phyloP scores from a whole-genome alignment of 2,888 invertebrate genomes.

The Deroplatys truncata region DNA sequence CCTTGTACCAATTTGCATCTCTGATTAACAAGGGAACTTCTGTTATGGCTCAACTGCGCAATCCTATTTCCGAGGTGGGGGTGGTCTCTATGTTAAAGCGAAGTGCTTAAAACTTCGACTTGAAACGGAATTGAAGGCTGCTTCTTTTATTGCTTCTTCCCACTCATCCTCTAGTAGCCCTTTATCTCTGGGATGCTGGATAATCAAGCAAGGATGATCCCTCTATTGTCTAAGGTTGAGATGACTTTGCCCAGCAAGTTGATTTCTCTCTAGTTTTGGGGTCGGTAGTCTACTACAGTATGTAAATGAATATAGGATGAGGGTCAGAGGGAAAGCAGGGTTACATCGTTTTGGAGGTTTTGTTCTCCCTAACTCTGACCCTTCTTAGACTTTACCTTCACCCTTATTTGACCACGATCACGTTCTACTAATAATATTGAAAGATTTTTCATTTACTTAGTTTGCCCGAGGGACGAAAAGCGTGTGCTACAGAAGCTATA shows the following conservation, averaged over 20 bases:
- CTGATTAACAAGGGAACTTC: constrained; percentile 1
- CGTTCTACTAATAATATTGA: too few species aligned
- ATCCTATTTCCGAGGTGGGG: neutral
- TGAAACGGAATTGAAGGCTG: neutral
- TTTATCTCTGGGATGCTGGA: neutral
- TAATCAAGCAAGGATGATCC: neutral
- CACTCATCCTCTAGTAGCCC: neutral
- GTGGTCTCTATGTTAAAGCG: neutral
- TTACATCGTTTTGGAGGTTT: neutral
- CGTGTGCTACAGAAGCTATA: too few species aligned
- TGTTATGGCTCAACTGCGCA: neutral
- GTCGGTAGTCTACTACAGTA: neutral
- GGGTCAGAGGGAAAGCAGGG: neutral
- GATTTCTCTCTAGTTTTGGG: neutral
- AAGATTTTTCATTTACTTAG: too few species aligned
- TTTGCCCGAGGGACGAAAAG: too few species aligned
- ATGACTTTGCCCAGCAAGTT: too few species aligned
- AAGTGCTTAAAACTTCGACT: neutral
- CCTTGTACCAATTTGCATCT: neutral
- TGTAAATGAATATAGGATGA: neutral
- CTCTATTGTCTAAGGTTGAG: neutral
- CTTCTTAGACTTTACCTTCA: neutral
- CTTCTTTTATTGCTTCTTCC: neutral
- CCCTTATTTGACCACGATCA: too few species aligned
- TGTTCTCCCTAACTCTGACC: neutral